Conservation (phyloP, 2,113 vertebrate genomes). For the Serilophus lunatus region DNA sequence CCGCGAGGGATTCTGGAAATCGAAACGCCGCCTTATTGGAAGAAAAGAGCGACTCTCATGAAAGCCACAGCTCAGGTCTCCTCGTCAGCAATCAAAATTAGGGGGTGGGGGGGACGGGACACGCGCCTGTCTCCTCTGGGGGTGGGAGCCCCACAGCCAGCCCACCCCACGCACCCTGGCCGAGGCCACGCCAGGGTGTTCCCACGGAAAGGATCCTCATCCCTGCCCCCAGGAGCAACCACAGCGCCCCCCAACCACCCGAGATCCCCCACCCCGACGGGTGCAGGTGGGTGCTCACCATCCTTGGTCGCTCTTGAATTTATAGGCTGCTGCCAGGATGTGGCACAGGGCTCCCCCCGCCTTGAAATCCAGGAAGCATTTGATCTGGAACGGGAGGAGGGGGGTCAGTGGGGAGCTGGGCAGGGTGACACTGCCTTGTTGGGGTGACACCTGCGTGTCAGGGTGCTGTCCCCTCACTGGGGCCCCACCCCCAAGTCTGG, state of each 20-base stretch:
- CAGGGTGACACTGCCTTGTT: neutral
- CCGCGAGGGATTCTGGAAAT: slow-evolving; percentile 97
- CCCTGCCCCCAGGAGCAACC: too few species aligned
- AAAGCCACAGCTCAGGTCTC: slow-evolving; percentile 36
- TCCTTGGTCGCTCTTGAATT: slow-evolving; percentile 99
- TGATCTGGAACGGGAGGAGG: slow-evolving; percentile 81
- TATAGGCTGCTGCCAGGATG: slow-evolving; percentile 96
- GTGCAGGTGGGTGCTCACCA: slow-evolving; percentile 78
- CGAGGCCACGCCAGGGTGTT: neutral
- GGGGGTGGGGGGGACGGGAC: too few species aligned
- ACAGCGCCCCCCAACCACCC: neutral
- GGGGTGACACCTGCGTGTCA: accelerated
- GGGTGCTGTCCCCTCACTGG: neutral
- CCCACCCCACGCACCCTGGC: neutral
- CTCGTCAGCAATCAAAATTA: neutral
- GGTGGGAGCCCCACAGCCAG: neutral
- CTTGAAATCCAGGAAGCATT: slow-evolving; percentile 98
- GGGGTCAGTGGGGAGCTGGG: neutral
- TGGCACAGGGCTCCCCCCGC: slow-evolving; percentile 94
- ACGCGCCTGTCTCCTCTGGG: too few species aligned
- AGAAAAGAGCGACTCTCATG: slow-evolving; percentile 76
- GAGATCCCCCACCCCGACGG: neutral
- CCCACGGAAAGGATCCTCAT: neutral
- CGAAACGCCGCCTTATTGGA: slow-evolving; percentile 92
- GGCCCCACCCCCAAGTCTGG: too few species aligned